A percentile compares a stretch with the other conserved stretches of the same genome.
phyloP scores from a whole-genome alignment of 2,113 vertebrate species.

The Tyrannus savana region DNA sequence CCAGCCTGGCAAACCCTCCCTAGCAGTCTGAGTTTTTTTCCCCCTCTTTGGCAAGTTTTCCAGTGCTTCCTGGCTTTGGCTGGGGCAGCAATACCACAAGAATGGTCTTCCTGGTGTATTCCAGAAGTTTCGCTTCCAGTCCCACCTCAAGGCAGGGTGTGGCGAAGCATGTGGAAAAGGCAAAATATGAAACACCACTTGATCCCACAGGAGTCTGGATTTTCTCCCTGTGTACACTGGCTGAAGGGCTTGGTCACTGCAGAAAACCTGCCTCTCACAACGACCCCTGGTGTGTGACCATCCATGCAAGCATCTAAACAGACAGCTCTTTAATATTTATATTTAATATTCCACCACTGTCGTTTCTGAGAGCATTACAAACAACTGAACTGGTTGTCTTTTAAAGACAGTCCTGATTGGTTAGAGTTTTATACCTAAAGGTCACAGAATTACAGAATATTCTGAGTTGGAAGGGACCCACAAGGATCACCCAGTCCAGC shows the following conservation, averaged over 20 bases:
- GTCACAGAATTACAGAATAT: neutral
- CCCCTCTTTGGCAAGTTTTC: neutral
- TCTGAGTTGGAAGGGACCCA: neutral
- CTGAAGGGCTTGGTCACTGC: neutral
- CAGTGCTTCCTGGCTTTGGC: constrained; percentile 30
- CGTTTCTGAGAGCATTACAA: neutral
- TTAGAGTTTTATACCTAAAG: neutral
- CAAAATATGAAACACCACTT: neutral
- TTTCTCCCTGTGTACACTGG: neutral
- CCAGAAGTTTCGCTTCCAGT: constrained; percentile 46
- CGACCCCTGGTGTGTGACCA: neutral
- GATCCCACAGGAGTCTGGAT: neutral
- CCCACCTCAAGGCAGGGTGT: constrained; percentile 47
- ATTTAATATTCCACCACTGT: neutral
- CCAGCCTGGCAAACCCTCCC: neutral
- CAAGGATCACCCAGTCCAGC: neutral
- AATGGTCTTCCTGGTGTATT: constrained; percentile 24
- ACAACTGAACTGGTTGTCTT: neutral
- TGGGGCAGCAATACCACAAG: constrained; percentile 41
- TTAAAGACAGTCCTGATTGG: neutral
- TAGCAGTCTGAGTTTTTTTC: neutral
- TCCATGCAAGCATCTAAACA: neutral
- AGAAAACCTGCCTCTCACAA: neutral
- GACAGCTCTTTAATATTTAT: neutral
- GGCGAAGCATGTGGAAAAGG: neutral